Conservation (phyloP, 2,113 vertebrate genomes). For the Psammodynastes pulverulentus region DNA sequence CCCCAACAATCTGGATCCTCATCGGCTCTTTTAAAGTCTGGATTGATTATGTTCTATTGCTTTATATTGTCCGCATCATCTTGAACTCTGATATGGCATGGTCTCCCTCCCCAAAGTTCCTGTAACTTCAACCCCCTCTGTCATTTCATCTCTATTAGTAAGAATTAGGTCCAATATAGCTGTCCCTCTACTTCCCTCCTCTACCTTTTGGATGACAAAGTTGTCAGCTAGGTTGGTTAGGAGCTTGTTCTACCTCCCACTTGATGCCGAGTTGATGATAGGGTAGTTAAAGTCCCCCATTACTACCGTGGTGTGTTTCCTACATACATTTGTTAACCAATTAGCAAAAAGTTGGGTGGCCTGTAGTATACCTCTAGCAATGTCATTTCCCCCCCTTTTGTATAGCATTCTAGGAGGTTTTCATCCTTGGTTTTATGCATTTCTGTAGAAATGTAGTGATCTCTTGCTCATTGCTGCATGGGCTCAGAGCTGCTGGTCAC, state of each 20-base stretch:
- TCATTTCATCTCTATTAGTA: too few relatives aligned
- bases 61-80: neutral
- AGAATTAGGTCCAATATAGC: too few relatives aligned
- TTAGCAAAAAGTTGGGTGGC: neutral
- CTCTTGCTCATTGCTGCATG: neutral
- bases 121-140: too few relatives aligned
- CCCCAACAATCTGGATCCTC: too few relatives aligned
- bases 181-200: too few relatives aligned
- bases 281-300: too few relatives aligned
- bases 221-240: too few relatives aligned
- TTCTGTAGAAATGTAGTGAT: too few relatives aligned
- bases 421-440: neutral
- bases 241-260: too few relatives aligned
- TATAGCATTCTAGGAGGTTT: neutral
- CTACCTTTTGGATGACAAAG: too few relatives aligned
- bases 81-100: neutral
- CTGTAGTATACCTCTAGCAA: neutral
- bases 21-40: neutral
- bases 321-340: neutral
- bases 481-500: neutral
- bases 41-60: neutral
- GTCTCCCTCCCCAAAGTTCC: too few relatives aligned
- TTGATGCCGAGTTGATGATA: too few relatives aligned
- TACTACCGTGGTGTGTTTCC: neutral
- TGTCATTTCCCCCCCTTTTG: neutral